Base-by-base conservation (phyloP, 2,113 vertebrate genomes). In the Pterophyllum scalare region DNA sequence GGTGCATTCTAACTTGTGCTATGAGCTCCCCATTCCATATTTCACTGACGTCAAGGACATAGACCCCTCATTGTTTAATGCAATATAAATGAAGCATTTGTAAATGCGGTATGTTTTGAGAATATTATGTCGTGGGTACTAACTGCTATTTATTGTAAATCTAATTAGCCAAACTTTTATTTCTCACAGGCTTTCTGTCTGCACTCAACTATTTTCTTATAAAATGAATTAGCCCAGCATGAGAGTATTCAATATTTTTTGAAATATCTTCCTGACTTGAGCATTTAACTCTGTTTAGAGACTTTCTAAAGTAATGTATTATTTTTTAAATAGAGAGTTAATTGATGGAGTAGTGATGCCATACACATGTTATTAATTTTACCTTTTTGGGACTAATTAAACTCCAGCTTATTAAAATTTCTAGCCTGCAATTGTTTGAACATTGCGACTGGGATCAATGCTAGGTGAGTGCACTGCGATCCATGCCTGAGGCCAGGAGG, bases 141-240 rank as follows among this genome's bases (percentile, higher is more conserved):
- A 87, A 85, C 82, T 85, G 87, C 80, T 89, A 86, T 88, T 90
- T 82, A 82, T 90, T 59, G 76, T 82, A 88, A 88, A 88, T 92
- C 82, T 79, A 87, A 90, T 90, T 90, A 92, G 82, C 70, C 54
- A 85, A 94, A 90, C 86, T 82, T 93, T 82, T 86, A 85, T 90
- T 89, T 88, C 80, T 84, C 67, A 24, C 19, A 61, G 83, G 79
- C 46, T 80, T 75, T 81, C 75, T 56, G 54, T 88, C 64, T 81
- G 81, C 59, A 89, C 76, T 81, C 84, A 87, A 70, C 67, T 24
- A 56, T 87, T 79, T 83, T 64, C 74, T 75, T 2, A 19, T 81
- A 49, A 64, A 90, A 89, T 87, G 82, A 92, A 88, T 87, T 84
- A 65, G 57, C 31, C 80, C 57, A 82, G 80, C 85, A 87, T 83